phyloP scores from a whole-genome alignment of 1,140 invertebrate species.

The Atta colombica region DNA sequence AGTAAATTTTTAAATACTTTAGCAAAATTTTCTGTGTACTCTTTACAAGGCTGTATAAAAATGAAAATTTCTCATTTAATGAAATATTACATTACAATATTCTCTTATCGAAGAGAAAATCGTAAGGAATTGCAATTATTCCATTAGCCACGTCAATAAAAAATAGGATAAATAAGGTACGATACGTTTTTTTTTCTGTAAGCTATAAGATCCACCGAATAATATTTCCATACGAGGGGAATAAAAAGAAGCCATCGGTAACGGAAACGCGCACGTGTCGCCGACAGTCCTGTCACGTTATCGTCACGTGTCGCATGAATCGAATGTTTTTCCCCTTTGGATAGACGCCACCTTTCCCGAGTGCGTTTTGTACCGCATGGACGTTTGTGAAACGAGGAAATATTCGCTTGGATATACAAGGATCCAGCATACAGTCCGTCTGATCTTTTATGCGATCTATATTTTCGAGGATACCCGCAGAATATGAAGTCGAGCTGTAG shows the following conservation, averaged over 20 bases:
- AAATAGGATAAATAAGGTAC: neutral
- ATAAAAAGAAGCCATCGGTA: slow-evolving; percentile 38
- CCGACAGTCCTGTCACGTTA: slow-evolving; percentile 82
- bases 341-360: slow-evolving; percentile 65
- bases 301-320: slow-evolving; percentile 80
- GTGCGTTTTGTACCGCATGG: slow-evolving; percentile 64
- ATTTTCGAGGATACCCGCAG: slow-evolving; percentile 68
- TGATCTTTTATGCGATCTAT: slow-evolving; percentile 72
- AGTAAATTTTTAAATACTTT: too few species aligned
- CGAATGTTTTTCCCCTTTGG: slow-evolving; percentile 67
- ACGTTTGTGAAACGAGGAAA: slow-evolving; percentile 58
- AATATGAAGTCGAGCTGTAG: slow-evolving; percentile 66
- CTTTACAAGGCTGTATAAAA: neutral
- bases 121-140: slow-evolving; percentile 14
- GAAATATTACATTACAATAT: slow-evolving; percentile 1
- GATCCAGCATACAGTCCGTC: slow-evolving; percentile 49
- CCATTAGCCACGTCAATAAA: neutral
- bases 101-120: neutral
- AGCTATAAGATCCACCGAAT: slow-evolving; percentile 53
- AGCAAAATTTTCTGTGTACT: too few species aligned
- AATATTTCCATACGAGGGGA: slow-evolving; percentile 40
- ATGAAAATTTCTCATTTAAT: neutral
- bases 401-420: slow-evolving; percentile 64
- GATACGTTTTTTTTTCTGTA: neutral
- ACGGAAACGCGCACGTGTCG: slow-evolving; percentile 67